phyloP scores from a whole-genome alignment of 2,797 vertebrate genomes.

The Pseudochirops cupreus region DNA sequence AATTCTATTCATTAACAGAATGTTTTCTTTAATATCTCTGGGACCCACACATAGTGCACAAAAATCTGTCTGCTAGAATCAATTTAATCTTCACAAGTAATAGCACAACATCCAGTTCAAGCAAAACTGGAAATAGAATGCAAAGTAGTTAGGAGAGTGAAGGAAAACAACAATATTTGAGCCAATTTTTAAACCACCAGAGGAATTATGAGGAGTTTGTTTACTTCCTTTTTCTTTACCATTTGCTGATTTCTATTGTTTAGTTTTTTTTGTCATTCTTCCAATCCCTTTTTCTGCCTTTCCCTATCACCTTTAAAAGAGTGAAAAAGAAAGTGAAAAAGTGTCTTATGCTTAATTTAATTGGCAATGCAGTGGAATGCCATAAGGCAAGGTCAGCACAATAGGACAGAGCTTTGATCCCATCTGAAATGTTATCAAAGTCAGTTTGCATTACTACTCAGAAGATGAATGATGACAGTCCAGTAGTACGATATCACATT shows the following conservation, averaged over 20 bases:
- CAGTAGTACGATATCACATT: background rate
- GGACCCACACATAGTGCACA: background rate
- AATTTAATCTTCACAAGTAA: background rate
- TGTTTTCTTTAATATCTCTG: conserved; percentile 21
- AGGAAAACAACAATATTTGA: background rate
- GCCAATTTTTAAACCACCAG: background rate
- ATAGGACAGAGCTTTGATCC: conserved; percentile 30
- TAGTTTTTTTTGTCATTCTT: background rate
- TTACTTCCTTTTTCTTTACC: conserved; percentile 21
- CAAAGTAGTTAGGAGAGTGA: background rate
- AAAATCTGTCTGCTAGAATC: conserved; percentile 35
- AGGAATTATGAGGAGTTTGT: background rate
- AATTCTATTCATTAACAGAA: background rate
- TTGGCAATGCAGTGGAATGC: conserved; percentile 44
- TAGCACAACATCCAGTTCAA: background rate
- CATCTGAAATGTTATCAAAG: conserved; percentile 49
- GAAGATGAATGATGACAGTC: conserved; percentile 29
- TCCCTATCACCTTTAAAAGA: conserved; percentile 2
- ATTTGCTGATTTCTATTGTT: conserved; percentile 32
- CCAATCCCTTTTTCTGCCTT: conserved; percentile 25
- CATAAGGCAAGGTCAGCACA: conserved; percentile 50
- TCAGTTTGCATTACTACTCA: background rate
- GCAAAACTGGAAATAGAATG: background rate
- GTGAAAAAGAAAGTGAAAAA: conserved; percentile 15
- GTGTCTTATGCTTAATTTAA: conserved; percentile 33